Conservation (phyloP, 2,888 invertebrate species). For the Pyralis farinalis region DNA sequence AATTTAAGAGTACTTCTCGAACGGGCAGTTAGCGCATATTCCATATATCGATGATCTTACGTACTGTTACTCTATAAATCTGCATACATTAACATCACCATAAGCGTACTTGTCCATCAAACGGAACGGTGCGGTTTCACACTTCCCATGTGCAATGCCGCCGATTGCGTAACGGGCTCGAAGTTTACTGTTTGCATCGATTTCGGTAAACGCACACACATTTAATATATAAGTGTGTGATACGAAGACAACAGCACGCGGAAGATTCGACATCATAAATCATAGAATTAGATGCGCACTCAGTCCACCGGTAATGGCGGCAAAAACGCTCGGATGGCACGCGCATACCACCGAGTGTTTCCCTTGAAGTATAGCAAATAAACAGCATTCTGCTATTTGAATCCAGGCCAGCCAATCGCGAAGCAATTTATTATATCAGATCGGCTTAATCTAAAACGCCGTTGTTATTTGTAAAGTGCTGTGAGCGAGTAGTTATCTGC, state of each 20-base stretch:
- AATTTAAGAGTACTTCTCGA: too few relatives aligned
- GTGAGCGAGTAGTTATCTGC: background rate
- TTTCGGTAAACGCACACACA: slow-evolving; percentile 42
- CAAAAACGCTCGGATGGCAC: slow-evolving; percentile 48
- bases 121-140: slow-evolving; percentile 29
- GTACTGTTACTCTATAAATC: background rate
- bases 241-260: slow-evolving; percentile 61
- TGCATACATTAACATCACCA: slow-evolving; percentile 13
- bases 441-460: slow-evolving; percentile 8
- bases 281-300: slow-evolving; percentile 51
- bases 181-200: slow-evolving; percentile 54
- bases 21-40: too few relatives aligned
- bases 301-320: slow-evolving; percentile 39
- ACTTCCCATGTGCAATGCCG: slow-evolving; percentile 44
- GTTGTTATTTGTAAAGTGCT: background rate
- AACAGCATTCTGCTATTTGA: slow-evolving; percentile 15
- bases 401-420: slow-evolving; percentile 17
- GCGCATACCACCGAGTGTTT: slow-evolving; percentile 34
- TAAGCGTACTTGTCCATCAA: slow-evolving; percentile 9
- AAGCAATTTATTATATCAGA: slow-evolving; percentile 11
- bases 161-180: slow-evolving; percentile 61
- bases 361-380: slow-evolving; percentile 32
- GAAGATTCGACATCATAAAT: slow-evolving; percentile 60
- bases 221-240: slow-evolving; percentile 23
- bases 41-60: too few relatives aligned